A percentile compares a stretch with the other conserved stretches of the same genome.
These are phyloP conservation scores for Drosophila punjabiensis DNA, from an alignment of 1,140 invertebrate genomes.

Conservation along the genomic window DNA sequence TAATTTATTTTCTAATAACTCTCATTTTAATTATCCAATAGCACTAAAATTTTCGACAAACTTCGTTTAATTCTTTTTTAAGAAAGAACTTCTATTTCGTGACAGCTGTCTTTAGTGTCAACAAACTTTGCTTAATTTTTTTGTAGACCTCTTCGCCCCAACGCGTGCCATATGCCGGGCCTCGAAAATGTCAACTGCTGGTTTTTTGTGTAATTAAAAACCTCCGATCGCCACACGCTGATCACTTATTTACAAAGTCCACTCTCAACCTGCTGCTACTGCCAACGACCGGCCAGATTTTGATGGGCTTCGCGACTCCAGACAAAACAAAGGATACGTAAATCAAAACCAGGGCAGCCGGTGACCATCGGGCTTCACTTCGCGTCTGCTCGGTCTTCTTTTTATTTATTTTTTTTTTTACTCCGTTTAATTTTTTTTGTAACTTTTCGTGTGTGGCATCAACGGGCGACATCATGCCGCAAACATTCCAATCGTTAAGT, in stretches of 20 bases:
- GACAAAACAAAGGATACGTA: constrained; percentile 33
- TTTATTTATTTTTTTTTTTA: constrained; percentile 43
- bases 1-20: background rate
- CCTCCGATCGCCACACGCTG: constrained; percentile 60
- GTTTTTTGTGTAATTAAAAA: constrained; percentile 73
- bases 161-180: constrained; percentile 75
- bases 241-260: constrained; percentile 67
- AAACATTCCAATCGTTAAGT: constrained; percentile 65
- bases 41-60: background rate
- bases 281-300: constrained; percentile 65
- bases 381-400: constrained; percentile 48
- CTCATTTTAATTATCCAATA: too few species aligned
- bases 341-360: constrained; percentile 59
- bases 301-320: constrained; percentile 77
- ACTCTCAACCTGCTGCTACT: constrained; percentile 59
- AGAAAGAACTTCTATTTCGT: background rate
- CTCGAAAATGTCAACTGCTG: constrained; percentile 46
- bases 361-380: constrained; percentile 60
- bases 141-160: constrained; percentile 31
- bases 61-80: too few species aligned
- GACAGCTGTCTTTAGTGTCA: constrained; percentile 65
- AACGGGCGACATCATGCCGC: constrained; percentile 48
- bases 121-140: constrained; percentile 51
- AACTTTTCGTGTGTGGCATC: constrained; percentile 30
- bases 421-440: constrained; percentile 38